Evolutionary conservation across 2,113 vertebrate genomes (phyloP).

Genomic region (Macaca fascicularis): DNA sequence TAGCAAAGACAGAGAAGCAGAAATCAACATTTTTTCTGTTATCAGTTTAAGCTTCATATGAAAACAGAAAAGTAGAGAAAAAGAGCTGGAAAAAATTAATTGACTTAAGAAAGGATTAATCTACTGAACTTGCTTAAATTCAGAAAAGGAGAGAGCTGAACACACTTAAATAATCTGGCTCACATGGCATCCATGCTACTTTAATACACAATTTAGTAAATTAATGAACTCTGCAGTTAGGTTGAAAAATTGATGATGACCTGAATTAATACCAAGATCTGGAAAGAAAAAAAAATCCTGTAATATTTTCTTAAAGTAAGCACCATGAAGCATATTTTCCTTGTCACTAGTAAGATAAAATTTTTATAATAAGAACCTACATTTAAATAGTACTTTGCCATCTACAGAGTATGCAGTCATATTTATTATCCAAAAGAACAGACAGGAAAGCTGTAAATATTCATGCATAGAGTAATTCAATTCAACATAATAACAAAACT

Average conservation of each 20-base stretch:
- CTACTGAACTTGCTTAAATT: neutral
- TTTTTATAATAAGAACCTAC: neutral
- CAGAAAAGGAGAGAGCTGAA: neutral
- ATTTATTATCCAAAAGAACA: neutral
- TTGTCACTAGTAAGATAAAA: neutral
- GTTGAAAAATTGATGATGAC: neutral
- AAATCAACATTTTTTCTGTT: neutral
- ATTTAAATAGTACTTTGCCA: neutral
- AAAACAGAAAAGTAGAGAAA: neutral
- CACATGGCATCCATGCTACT: neutral
- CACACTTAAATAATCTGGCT: neutral
- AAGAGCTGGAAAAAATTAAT: neutral
- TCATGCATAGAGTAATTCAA: neutral
- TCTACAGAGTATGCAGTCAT: neutral
- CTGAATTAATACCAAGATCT: neutral
- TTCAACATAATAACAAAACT: neutral
- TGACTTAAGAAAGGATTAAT: neutral
- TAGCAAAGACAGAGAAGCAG: neutral
- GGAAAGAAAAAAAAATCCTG: neutral
- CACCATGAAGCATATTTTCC: neutral
- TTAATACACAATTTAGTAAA: neutral
- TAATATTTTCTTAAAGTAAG: neutral
- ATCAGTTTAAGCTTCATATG: neutral
- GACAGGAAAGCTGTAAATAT: neutral
- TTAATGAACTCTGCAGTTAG: neutral